Evolutionary conservation across 2,888 invertebrate species (phyloP), one percentile per base, ranked within the genome.

Genomic region (Hemistola chrysoprasaria): DNA sequence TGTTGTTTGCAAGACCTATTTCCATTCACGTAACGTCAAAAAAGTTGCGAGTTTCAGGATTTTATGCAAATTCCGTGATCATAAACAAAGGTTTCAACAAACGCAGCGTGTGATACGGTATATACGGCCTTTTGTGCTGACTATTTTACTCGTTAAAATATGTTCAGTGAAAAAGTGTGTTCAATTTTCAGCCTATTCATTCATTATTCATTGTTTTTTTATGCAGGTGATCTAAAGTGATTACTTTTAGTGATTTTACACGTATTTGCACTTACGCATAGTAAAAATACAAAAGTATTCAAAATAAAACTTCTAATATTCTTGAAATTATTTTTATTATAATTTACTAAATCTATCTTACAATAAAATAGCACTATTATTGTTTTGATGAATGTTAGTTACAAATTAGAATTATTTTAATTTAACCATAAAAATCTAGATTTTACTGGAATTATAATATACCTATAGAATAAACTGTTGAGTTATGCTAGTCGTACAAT

Each of bases 51-150:
- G 53, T 51, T 50, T 56, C 47, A 38, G 51, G 50, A 56, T 69
- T 72, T 66, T 62, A 70, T 71, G 65, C 61, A 71, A 71, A 72
- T 65, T 53, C 49, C 45, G 29, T 50, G 52, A 66, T 57, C 60
- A 63, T 62, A 63, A 71, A 71, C 66, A 71, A 71, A 49, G 53
- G 55, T 44, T 56, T 55, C 50, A 48, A 50, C 60, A 60, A 65
- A 54, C 54, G 53, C 48, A 53, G 35, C 43, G 44, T 43, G 55
- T 33, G 43, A 38, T 44, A 34, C 24, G 33, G 25, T 26, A 37
- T 24, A 43, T 30, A 38, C 22, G 33, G 38, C 22, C 27, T 44
- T 34, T 44, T 44, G 30, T 39, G 38, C n/a, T 20, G 25, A 29
- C 11, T 16, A 34, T 68, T 65, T 59, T 16, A 16, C 16, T 3